Conservation (phyloP, 2,797 vertebrate species). For the Myotis daubentonii region DNA sequence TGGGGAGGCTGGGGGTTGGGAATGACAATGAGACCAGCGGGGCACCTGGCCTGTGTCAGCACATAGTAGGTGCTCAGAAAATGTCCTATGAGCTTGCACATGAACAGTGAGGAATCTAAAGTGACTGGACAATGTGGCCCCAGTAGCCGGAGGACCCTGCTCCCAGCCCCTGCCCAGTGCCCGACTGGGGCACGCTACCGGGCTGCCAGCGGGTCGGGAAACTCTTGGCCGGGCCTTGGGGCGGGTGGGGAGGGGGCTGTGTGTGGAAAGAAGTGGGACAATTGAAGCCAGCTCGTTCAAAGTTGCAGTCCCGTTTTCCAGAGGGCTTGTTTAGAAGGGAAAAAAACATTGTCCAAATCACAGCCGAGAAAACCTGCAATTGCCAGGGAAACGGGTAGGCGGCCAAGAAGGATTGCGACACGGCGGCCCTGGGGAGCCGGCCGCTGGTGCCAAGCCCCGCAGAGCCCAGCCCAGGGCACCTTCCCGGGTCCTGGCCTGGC, state of each 20-base stretch:
- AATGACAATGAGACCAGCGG: not conserved
- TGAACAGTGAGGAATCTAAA: not conserved
- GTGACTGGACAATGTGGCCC: not conserved
- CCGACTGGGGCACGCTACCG: not conserved
- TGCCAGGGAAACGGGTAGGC: conserved; percentile 66
- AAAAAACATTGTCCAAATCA: conserved; percentile 61
- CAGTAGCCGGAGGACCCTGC: not conserved
- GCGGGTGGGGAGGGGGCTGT: not conserved
- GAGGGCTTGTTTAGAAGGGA: conserved; percentile 62
- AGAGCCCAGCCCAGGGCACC: not conserved
- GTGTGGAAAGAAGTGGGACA: not conserved
- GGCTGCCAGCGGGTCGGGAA: not conserved
- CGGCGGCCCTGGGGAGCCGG: not conserved
- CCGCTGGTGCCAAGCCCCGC: conserved; percentile 6
- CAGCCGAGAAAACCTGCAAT: conserved; percentile 65
- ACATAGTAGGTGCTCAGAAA: not conserved
- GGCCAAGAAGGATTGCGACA: conserved; percentile 72
- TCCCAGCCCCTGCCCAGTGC: not conserved
- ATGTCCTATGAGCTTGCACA: rapidly evolving
- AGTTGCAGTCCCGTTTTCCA: conserved; percentile 30
- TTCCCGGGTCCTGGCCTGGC: not conserved
- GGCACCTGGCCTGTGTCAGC: not conserved
- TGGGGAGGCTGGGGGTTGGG: rapidly evolving
- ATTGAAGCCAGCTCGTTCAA: not conserved
- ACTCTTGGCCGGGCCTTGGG: not conserved